Evolutionary conservation across 2,888 invertebrate genomes (phyloP).

Genomic region (Pristionchus fissidentatus): DNA sequence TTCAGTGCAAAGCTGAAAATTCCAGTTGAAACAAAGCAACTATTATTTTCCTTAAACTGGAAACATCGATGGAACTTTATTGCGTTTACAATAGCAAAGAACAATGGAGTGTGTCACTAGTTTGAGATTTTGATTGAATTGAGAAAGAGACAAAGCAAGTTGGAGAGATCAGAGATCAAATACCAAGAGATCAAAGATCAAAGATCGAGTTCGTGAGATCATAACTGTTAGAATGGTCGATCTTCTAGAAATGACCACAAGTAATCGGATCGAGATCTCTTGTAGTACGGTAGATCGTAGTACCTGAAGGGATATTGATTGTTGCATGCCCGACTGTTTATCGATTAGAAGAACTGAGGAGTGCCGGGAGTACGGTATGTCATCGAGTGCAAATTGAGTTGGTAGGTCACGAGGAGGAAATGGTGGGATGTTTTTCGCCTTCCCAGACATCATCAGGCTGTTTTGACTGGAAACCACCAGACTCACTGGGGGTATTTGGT

Average conservation of each 20-base stretch:
- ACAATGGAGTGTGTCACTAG: neutral
- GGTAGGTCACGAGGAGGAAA: neutral
- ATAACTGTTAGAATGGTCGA: slow-evolving; percentile 29
- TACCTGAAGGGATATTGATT: slow-evolving; percentile 41
- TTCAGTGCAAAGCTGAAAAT: too few species aligned
- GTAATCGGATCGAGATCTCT: slow-evolving; percentile 42
- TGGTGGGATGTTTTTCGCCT: neutral
- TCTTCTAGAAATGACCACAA: slow-evolving; percentile 39
- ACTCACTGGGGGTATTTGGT: neutral
- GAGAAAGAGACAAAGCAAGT: too few species aligned
- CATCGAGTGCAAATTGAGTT: slow-evolving; percentile 22
- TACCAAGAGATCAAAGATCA: slow-evolving; percentile 39
- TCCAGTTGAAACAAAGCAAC: too few species aligned
- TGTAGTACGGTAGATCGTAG: slow-evolving; percentile 54
- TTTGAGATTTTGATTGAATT: neutral
- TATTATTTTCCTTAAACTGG: neutral
- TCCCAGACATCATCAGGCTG: neutral
- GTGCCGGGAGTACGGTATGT: slow-evolving; percentile 44
- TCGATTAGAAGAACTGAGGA: slow-evolving; percentile 9
- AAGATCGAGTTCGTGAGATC: neutral
- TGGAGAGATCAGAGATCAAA: slow-evolving; percentile 42
- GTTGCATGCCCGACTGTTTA: neutral
- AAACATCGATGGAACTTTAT: slow-evolving; percentile 29
- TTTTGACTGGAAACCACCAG: slow-evolving; percentile 51
- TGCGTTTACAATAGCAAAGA: neutral